Evolutionary conservation across 2,888 invertebrate species (phyloP).

Genomic region (Himalopsyche kuldschensis): DNA sequence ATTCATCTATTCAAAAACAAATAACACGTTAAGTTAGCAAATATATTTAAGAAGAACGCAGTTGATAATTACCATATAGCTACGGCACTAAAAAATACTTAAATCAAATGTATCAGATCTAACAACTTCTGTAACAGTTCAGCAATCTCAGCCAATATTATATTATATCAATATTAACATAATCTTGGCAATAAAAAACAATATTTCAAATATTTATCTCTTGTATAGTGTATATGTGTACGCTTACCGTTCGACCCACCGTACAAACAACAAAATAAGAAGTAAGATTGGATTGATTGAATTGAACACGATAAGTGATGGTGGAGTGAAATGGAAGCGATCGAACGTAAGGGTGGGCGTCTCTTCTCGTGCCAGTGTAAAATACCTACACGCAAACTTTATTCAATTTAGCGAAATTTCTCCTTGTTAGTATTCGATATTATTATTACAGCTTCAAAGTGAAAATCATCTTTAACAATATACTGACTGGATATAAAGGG

Average conservation of each 20-base stretch:
- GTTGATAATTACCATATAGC: too few species aligned
- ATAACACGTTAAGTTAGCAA: too few species aligned
- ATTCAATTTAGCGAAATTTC: background rate
- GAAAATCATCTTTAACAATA: background rate
- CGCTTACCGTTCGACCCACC: background rate
- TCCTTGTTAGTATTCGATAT: background rate
- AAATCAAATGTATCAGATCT: too few species aligned
- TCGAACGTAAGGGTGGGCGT: background rate
- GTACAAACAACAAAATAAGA: slow-evolving; percentile 16
- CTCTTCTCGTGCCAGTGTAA: background rate
- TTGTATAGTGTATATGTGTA: background rate
- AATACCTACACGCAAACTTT: background rate
- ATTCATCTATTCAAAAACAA: too few species aligned
- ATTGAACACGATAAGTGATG: slow-evolving; percentile 22
- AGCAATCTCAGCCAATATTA: too few species aligned
- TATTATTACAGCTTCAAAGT: background rate
- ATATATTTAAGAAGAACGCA: too few species aligned
- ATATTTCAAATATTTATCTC: too few species aligned
- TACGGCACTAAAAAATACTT: too few species aligned
- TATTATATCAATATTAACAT: too few species aligned
- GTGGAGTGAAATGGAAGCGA: slow-evolving; percentile 14
- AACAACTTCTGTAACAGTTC: too few species aligned
- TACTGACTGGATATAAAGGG: background rate
- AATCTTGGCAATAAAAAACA: too few species aligned
- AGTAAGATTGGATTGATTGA: slow-evolving; percentile 17